Evolutionary conservation across 2,113 vertebrate genomes (phyloP), one percentile per base, ranked within the genome.

Genomic region (Epinephelus moara): DNA sequence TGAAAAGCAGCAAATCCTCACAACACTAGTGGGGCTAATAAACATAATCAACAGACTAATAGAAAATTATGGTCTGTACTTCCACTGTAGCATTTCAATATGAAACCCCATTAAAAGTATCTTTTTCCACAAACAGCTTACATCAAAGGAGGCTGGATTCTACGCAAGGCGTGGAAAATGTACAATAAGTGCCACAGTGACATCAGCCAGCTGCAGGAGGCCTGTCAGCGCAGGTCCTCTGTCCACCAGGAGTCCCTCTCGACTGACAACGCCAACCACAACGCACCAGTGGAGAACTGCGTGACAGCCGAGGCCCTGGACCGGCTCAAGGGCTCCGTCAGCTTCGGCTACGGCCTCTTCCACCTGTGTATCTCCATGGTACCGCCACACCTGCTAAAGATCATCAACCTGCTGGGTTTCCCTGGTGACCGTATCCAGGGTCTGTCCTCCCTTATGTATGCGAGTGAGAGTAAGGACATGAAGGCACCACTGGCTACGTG

Each of bases 311-410:
- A 99, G 89, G 96, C 97, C 71, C 95, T 99, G 85, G 97, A 97
- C 92, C 96, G 98, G 85, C 98, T 99, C 94, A 99, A 99, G 95
- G 98, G 98, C 95, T 98, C 98, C 63, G 98, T 99, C 85, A 99
- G 98, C 96, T 99, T 99, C 89, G 98, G 98, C 94, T 99, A 99
- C 71, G 95, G 95, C 79, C 97, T 99, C 93, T 99, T 99, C 94
- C 98, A 99, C 94, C 96, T 99, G 94, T 99, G 98, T 95, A 99
- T 99, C 95, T 99, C 98, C 91, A 99, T 99, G 98, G 98, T 99
- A 78, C 98, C 98, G 17, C 98, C 98, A 87, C 99, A 99, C 95
- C 96, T 99, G 94, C 98, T 99, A 92, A 99, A 99, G 96, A 99
- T 99, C 88, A 98, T 99, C 96, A 99, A 99, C 95, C 96, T 99